Percentiles rank a stretch among this genome's conserved stretches.
Evolutionary conservation across 2,797 vertebrate genomes (phyloP).

Genomic region (Tachyglossus aculeatus): DNA sequence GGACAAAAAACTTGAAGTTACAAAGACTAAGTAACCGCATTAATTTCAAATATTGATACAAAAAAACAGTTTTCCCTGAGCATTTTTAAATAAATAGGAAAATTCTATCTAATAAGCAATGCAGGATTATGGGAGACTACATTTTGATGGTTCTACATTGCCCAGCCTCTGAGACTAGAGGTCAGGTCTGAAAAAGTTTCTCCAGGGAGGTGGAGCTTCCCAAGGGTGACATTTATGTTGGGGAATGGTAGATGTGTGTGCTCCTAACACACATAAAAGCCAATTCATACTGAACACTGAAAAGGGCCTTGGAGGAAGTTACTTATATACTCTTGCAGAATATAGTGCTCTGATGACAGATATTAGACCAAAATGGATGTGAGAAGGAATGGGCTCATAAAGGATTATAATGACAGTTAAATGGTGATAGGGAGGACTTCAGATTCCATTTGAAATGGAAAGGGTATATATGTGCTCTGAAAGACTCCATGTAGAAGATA

Average conservation of each 20-base stretch:
- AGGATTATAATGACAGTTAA: neutral
- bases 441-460: neutral
- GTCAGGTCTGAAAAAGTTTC: neutral
- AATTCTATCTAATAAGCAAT: neutral
- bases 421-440: neutral
- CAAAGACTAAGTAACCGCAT: conserved; percentile 5
- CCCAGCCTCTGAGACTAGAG: neutral
- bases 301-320: neutral
- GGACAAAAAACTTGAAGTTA: neutral
- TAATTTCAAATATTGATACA: neutral
- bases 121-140: no score
- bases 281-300: conserved; percentile 7
- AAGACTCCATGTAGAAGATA: neutral
- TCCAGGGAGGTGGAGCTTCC: neutral
- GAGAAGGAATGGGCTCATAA: neutral
- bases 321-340: neutral
- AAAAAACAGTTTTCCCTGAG: neutral
- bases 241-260: neutral
- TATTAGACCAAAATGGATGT: neutral
- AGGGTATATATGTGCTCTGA: neutral
- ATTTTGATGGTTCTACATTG: no score
- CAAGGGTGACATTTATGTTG: neutral
- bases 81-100: conserved; percentile 23
- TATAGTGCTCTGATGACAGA: neutral
- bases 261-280: no score